Evolutionary conservation across 2,797 vertebrate genomes (phyloP).

Genomic region (Sebastes itinus): DNA sequence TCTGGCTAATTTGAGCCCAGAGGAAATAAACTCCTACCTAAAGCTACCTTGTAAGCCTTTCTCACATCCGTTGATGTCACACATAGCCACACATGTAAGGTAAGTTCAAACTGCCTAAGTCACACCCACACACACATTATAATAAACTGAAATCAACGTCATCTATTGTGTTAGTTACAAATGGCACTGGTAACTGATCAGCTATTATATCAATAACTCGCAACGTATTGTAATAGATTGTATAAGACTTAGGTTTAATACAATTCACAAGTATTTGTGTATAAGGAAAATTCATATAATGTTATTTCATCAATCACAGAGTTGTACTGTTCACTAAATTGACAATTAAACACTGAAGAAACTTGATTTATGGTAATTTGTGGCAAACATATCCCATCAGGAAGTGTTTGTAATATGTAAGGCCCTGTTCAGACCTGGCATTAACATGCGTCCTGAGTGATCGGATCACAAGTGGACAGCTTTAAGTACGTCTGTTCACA

Average conservation of each 20-base stretch:
- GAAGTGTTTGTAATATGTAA: not conserved
- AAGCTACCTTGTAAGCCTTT: slow-evolving; percentile 64
- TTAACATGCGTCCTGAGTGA: too few species aligned
- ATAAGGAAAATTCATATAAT: not conserved
- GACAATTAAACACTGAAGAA: not conserved
- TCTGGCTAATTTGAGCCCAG: slow-evolving; percentile 70
- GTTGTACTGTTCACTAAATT: not conserved
- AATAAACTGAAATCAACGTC: not conserved
- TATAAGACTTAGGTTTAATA: not conserved
- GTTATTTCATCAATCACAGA: not conserved
- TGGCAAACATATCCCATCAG: not conserved
- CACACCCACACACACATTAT: not conserved
- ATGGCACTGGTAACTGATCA: not conserved
- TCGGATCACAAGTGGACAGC: too few species aligned
- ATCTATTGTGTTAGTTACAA: not conserved
- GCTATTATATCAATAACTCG: not conserved
- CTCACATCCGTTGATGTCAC: slow-evolving; percentile 62
- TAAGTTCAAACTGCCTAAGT: not conserved
- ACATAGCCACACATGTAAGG: slow-evolving; percentile 4
- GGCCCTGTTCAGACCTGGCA: too few species aligned
- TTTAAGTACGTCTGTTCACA: too few species aligned
- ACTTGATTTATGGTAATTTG: not conserved
- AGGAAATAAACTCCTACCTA: slow-evolving; percentile 66
- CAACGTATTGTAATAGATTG: not conserved
- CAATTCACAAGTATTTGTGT: not conserved